Evolutionary conservation across 1,140 invertebrate species (phyloP), one percentile per base, ranked within the genome.

Genomic region (Parasteatoda tepidariorum): DNA sequence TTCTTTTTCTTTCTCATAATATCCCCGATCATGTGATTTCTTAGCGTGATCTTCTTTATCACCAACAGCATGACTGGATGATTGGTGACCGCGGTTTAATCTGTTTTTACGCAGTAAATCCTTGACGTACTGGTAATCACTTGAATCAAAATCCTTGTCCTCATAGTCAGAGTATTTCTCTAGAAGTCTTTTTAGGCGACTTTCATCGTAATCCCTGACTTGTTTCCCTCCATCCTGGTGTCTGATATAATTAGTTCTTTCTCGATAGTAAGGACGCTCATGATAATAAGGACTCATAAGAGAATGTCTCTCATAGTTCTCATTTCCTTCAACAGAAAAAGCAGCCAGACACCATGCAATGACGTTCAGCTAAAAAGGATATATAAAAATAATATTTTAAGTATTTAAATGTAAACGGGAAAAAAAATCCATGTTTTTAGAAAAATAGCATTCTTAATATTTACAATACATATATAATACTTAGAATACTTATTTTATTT

Each of bases 1-100:
- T n/a, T 71, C 55, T 34, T 82, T 82, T 18, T 82, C 78, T 15
- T 24, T 48, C 15, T 82, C 55, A n/a, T 82, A 82, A 7, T 61
- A 70, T 0, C 54, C 78, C n/a, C 55, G 34, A 31, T 82, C 78
- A n/a, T 82, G 67, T 22, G 66, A 55, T 15, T 70, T 82, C 13
- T 62, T 82, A n/a, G 22, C 33, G 2, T 71, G 33, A 3, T 67
- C 67, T 62, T 82, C 26, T 61, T 82, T 55, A 2, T 15, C 78
- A 0, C 78, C 78, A 4, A 54, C 33, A 7, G 9, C 22, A 4
- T 71, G 54, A 13, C 28, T 15, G 9, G 66, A 59, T 5, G 31
- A 30, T 6, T 82, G 22, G 15, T 54, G 3, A 26, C 54, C 78
- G n/a, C 34, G n/a, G 22, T 71, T n/a, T 22, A 31, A 24, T 15